Percentiles rank a stretch among this genome's conserved stretches.
phyloP scores from a whole-genome alignment of 2,113 vertebrate species.

The Cyanoliseus patagonus region DNA sequence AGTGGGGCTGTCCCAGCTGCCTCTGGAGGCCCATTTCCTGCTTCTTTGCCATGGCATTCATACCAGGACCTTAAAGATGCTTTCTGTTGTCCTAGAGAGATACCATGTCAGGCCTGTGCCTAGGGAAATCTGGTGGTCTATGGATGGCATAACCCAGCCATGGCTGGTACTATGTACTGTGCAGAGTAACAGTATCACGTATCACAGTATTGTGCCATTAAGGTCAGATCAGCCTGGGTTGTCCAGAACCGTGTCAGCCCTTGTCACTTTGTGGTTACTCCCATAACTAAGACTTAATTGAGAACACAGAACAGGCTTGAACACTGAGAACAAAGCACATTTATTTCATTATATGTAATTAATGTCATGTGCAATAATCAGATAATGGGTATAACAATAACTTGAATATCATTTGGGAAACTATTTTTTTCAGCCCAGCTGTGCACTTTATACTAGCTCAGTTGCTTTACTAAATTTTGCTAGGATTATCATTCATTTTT shows the following conservation, averaged over 20 bases:
- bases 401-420: not conserved
- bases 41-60: not conserved
- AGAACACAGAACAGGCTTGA: not conserved
- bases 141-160: not conserved
- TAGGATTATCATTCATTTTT: not conserved
- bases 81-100: not conserved
- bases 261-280: fast-evolving
- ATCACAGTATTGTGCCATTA: not conserved
- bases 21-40: not conserved
- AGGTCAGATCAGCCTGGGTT: not conserved
- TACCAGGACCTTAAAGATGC: not conserved
- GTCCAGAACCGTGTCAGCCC: not conserved
- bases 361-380: not conserved
- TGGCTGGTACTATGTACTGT: not conserved
- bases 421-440: not conserved
- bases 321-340: not conserved
- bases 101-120: not conserved
- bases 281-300: not conserved
- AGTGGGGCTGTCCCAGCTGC: not conserved
- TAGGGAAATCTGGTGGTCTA: not conserved
- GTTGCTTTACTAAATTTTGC: not conserved
- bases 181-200: not conserved
- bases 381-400: slow-evolving; percentile 2
- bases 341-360: slow-evolving; percentile 9
- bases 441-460: not conserved